Conservation (phyloP, 2,888 invertebrate genomes). For the Shargacucullia verbasci region DNA sequence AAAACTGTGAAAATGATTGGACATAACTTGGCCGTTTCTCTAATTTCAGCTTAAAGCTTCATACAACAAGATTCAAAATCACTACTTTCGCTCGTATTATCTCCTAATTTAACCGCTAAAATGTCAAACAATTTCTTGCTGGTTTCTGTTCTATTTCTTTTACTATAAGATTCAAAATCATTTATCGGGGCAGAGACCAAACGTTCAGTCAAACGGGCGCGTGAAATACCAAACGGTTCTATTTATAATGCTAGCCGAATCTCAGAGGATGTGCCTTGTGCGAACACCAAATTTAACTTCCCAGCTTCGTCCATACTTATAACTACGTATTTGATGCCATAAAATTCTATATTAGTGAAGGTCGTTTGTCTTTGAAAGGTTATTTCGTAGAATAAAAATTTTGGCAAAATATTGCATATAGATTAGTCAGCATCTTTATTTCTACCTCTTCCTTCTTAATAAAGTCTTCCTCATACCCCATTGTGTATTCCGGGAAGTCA, state of each 20-base stretch:
- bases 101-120: slow-evolving; percentile 24
- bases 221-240: slow-evolving; percentile 66
- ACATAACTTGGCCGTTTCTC: background rate
- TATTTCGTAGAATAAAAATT: slow-evolving; percentile 24
- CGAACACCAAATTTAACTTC: slow-evolving; percentile 64
- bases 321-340: slow-evolving; percentile 36
- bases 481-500: slow-evolving; percentile 36
- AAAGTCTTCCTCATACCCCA: slow-evolving; percentile 29
- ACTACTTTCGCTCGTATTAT: background rate
- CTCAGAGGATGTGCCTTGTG: slow-evolving; percentile 58
- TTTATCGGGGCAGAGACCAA: slow-evolving; percentile 4
- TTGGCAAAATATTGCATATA: slow-evolving; percentile 12
- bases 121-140: slow-evolving; percentile 5
- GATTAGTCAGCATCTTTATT: slow-evolving; percentile 22
- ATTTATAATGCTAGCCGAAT: slow-evolving; percentile 66
- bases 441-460: slow-evolving; percentile 24
- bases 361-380: slow-evolving; percentile 39
- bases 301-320: slow-evolving; percentile 40
- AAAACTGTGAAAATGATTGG: slow-evolving; percentile 12
- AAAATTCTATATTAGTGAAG: slow-evolving; percentile 50
- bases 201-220: slow-evolving; percentile 53
- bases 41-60: slow-evolving; percentile 6
- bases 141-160: slow-evolving; percentile 19
- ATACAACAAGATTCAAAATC: slow-evolving; percentile 17
- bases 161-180: slow-evolving; percentile 31